Evolutionary conservation across 2,888 invertebrate genomes (phyloP).

Genomic region (Hemistola chrysoprasaria): DNA sequence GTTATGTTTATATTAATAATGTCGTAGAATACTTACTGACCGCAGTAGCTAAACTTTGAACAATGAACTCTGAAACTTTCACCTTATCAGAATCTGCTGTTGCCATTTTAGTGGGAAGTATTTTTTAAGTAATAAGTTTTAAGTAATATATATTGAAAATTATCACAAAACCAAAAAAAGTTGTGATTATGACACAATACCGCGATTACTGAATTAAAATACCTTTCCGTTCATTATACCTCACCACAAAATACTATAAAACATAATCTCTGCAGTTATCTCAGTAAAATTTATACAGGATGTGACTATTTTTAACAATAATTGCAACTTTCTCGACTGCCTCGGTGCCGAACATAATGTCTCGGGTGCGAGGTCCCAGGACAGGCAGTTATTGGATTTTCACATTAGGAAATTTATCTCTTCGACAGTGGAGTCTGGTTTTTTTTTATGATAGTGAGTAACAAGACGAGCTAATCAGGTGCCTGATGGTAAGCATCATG

Average conservation of each 20-base stretch:
- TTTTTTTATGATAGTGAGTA: no score
- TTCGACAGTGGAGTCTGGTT: no score
- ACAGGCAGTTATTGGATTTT: no score
- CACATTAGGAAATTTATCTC: no score
- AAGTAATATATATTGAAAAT: neutral
- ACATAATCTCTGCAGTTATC: conserved; percentile 17
- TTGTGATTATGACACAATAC: neutral
- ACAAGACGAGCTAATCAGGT: no score
- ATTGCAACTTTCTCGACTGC: conserved; percentile 6
- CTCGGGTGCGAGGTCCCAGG: no score
- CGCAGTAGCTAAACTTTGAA: conserved; percentile 48
- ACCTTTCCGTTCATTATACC: conserved; percentile 2
- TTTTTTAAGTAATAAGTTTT: no score
- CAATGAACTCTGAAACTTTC: conserved; percentile 44
- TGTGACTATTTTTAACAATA: neutral
- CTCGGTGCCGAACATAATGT: no score
- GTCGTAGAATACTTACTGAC: conserved; percentile 54
- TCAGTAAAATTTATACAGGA: neutral
- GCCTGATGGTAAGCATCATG: no score
- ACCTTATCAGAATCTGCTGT: conserved; percentile 41
- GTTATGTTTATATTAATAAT: neutral
- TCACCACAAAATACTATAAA: conserved; percentile 16
- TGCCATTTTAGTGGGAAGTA: no score
- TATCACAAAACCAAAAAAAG: neutral
- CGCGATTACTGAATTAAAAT: conserved; percentile 5